Evolutionary conservation across 2,888 invertebrate genomes (phyloP).

Genomic region (Spodoptera littoralis): DNA sequence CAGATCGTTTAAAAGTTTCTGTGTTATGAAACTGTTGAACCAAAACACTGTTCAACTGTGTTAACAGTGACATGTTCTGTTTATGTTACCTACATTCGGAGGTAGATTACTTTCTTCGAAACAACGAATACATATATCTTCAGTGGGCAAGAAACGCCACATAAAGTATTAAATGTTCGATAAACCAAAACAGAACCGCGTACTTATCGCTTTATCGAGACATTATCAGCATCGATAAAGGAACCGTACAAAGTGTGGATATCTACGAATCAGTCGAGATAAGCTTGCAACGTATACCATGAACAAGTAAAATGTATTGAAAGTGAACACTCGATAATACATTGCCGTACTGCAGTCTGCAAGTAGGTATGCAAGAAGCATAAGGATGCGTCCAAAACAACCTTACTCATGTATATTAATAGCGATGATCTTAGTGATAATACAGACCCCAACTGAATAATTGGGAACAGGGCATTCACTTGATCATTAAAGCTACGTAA

Average conservation of each 20-base stretch:
- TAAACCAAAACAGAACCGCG: conserved; percentile 63
- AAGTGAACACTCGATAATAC: conserved; percentile 25
- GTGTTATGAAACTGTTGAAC: conserved; percentile 37
- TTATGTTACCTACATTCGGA: conserved; percentile 37
- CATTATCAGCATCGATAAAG: conserved; percentile 70
- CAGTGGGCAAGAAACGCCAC: conserved; percentile 22
- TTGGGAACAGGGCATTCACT: neutral
- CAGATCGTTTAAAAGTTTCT: conserved; percentile 30
- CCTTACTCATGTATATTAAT: conserved; percentile 28
- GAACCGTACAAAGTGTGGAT: conserved; percentile 65
- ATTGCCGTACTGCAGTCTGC: conserved; percentile 1
- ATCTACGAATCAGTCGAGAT: conserved; percentile 64
- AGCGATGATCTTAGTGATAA: conserved; percentile 25
- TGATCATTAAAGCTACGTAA: no score
- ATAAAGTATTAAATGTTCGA: conserved; percentile 53
- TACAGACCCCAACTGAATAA: conserved; percentile 8
- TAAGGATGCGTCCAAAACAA: conserved; percentile 37
- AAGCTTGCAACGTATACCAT: conserved; percentile 46
- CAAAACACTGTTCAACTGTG: conserved; percentile 24
- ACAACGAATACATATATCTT: conserved; percentile 27
- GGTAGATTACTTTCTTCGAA: conserved; percentile 24
- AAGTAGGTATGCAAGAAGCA: conserved; percentile 28
- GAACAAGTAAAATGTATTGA: conserved; percentile 32
- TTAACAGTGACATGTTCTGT: conserved; percentile 23
- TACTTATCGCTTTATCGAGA: conserved; percentile 67